Evolutionary conservation across 2,888 invertebrate species (phyloP).

Genomic region (Eledona agricola): DNA sequence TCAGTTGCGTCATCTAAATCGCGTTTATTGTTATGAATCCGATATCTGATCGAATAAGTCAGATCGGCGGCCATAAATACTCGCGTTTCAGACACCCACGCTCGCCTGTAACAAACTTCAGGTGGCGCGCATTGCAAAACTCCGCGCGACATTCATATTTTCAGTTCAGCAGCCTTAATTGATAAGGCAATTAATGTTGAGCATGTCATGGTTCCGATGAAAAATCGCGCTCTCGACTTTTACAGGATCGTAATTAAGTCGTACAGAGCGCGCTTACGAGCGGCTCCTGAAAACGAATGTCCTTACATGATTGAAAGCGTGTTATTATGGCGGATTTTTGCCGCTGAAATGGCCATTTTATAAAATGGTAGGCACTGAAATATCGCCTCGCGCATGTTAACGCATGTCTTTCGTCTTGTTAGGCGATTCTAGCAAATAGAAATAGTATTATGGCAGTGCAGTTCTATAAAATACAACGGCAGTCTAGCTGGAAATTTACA

Average conservation of each 20-base stretch:
- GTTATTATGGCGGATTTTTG: not conserved
- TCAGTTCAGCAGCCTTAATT: conserved; percentile 43
- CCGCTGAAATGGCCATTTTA: conserved; percentile 3
- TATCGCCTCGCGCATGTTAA: conserved; percentile 31
- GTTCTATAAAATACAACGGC: conserved; percentile 37
- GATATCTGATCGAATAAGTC: conserved; percentile 23
- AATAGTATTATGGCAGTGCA: conserved; percentile 37
- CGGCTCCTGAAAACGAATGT: not conserved
- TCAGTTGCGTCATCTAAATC: conserved; percentile 10
- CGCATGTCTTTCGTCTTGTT: conserved; percentile 39
- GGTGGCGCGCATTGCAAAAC: conserved; percentile 45
- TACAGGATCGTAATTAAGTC: conserved; percentile 33
- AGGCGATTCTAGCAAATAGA: conserved; percentile 38
- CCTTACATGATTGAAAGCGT: conserved; percentile 3
- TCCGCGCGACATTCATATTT: conserved; percentile 45
- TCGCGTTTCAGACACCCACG: conserved; percentile 32
- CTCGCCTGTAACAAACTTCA: conserved; percentile 23
- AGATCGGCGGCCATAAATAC: conserved; percentile 24
- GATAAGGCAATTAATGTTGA: conserved; percentile 45
- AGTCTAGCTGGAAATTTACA: conserved; percentile 37
- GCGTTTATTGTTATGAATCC: conserved; percentile 14
- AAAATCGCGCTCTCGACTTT: conserved; percentile 36
- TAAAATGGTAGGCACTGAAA: conserved; percentile 15
- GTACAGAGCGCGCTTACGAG: not conserved
- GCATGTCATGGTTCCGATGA: conserved; percentile 35